Evolutionary conservation across 2,113 vertebrate genomes (phyloP).

Genomic region (Calcarius ornatus): DNA sequence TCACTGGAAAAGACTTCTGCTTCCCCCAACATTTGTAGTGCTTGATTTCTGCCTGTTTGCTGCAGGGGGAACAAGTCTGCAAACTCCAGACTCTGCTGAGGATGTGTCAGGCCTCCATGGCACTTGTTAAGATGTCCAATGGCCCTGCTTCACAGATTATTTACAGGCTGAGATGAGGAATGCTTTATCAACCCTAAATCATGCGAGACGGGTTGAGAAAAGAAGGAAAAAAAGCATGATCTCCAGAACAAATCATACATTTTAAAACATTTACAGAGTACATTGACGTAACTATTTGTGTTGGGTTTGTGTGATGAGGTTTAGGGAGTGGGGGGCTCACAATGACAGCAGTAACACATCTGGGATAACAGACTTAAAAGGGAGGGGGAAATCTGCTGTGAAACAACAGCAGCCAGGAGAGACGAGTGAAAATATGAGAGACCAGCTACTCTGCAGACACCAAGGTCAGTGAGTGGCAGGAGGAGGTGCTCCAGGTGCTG

Average conservation of each 20-base stretch:
- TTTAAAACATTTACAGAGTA: neutral
- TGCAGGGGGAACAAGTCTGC: neutral
- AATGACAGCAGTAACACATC: neutral
- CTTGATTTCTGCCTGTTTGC: neutral
- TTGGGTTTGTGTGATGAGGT: neutral
- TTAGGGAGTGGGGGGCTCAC: neutral
- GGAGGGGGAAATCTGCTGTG: rapidly evolving
- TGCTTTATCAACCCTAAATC: neutral
- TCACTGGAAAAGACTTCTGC: neutral
- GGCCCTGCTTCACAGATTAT: neutral
- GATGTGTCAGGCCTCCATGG: neutral
- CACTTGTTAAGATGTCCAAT: neutral
- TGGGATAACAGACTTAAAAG: neutral
- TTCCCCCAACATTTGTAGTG: neutral
- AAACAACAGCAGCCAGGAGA: neutral
- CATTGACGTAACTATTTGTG: neutral
- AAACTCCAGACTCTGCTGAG: neutral
- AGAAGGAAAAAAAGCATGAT: neutral
- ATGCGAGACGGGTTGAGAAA: neutral
- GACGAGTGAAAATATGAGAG: neutral
- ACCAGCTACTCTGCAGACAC: neutral
- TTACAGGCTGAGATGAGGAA: neutral
- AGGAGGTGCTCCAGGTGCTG: neutral
- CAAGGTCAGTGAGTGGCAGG: neutral
- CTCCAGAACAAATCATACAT: neutral